Percentiles rank a stretch among this genome's conserved stretches.
Evolutionary conservation across 2,888 invertebrate species (phyloP).

Genomic region (Hemithea aestivaria): DNA sequence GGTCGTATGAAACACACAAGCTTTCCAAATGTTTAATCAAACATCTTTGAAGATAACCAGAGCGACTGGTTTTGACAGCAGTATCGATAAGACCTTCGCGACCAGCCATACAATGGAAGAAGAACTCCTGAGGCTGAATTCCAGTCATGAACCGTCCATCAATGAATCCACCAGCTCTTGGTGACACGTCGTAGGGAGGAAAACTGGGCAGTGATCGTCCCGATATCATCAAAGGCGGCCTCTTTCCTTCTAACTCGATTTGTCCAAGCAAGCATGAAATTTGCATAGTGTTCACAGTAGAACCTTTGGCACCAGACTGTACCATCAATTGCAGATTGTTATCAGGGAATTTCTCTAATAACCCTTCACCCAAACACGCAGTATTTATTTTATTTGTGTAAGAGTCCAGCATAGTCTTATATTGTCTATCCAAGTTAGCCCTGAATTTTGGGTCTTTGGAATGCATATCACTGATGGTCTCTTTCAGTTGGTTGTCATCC

Average conservation of each 20-base stretch:
- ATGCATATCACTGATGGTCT: constrained; percentile 85
- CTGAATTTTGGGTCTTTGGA: constrained; percentile 87
- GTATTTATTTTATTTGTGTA: constrained; percentile 95
- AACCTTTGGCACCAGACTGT: constrained; percentile 99
- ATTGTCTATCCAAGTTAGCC: constrained; percentile 88
- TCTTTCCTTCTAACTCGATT: constrained; percentile 98
- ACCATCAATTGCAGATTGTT: constrained; percentile 99
- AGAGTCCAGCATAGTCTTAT: constrained; percentile 88
- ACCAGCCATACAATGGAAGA: constrained; percentile 99
- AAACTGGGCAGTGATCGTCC: constrained; percentile 97
- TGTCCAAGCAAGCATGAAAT: constrained; percentile 98
- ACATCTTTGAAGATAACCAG: constrained; percentile 98
- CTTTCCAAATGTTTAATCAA: constrained; percentile 99
- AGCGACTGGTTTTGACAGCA: constrained; percentile 98
- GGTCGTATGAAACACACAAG: constrained; percentile 93
- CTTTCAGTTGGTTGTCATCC: constrained; percentile 78
- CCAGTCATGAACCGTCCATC: constrained; percentile 98
- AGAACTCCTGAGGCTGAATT: constrained; percentile 98
- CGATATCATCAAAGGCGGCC: constrained; percentile 96
- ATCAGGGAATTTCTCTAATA: constrained; percentile 92
- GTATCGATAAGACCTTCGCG: constrained; percentile 99
- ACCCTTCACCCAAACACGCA: constrained; percentile 89
- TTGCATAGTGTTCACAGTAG: constrained; percentile 98
- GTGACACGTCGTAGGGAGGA: constrained; percentile 90
- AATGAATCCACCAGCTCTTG: constrained; percentile 97